These are phyloP conservation scores for Clitarchus hookeri DNA, from an alignment of 2,888 invertebrate species.

Conservation along the genomic window DNA sequence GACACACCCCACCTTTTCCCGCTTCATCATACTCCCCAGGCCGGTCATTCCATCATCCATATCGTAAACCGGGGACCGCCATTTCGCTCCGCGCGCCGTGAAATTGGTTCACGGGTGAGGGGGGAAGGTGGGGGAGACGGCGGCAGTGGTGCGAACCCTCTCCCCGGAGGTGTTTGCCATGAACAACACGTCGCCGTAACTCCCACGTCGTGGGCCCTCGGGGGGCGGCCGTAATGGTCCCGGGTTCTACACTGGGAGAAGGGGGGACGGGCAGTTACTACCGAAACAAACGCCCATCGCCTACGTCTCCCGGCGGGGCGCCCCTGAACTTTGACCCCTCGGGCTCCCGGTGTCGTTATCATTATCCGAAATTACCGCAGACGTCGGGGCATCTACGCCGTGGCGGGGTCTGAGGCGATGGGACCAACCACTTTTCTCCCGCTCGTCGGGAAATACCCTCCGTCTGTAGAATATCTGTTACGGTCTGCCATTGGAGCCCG, in stretches of 20 bases:
- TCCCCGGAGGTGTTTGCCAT: conserved; percentile 2
- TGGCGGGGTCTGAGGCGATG: background rate
- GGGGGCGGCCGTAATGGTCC: background rate
- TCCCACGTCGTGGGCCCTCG: background rate
- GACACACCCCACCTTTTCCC: background rate
- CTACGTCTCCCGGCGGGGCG: background rate
- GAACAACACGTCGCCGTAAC: conserved; percentile 8
- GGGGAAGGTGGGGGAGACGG: background rate
- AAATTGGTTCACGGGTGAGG: background rate
- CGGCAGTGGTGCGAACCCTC: background rate
- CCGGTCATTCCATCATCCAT: conserved; percentile 31
- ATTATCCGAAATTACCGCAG: conserved; percentile 8
- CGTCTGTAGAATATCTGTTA: no score
- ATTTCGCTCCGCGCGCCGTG: conserved; percentile 29
- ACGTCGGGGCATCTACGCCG: background rate
- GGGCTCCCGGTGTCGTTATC: background rate
- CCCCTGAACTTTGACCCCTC: background rate
- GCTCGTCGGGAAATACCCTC: no score
- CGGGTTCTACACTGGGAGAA: background rate
- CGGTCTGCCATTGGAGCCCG: no score
- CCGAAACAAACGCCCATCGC: background rate
- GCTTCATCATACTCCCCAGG: background rate
- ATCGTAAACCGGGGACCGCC: conserved; percentile 29
- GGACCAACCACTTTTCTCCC: no score
- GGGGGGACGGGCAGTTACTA: background rate